phyloP scores from a whole-genome alignment of 2,797 vertebrate genomes.

The Meriones psammophilus region DNA sequence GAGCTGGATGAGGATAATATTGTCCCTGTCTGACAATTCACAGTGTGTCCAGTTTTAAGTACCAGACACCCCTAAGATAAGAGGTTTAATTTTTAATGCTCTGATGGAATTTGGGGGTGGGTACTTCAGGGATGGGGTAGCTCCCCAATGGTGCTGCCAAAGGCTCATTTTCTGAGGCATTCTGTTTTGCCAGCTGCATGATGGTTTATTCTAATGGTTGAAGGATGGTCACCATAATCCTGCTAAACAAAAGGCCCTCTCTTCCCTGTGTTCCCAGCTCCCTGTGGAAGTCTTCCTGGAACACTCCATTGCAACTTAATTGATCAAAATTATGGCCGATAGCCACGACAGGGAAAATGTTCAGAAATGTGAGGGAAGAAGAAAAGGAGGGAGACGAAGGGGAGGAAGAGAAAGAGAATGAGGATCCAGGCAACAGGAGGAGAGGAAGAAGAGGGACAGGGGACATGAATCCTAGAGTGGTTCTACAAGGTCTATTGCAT shows the following conservation, averaged over 20 bases:
- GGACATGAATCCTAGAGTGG: not conserved
- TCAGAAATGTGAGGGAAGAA: not conserved
- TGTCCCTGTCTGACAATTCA: not conserved
- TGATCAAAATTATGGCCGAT: not conserved
- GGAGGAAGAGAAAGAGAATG: not conserved
- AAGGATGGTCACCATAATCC: not conserved
- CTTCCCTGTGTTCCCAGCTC: not conserved
- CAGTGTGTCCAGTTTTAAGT: not conserved
- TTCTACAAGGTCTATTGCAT: not conserved
- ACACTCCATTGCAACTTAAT: not conserved
- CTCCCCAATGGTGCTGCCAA: not conserved
- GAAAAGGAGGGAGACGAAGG: rapidly evolving
- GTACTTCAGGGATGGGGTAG: not conserved
- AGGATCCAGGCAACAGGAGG: no score
- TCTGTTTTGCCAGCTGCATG: not conserved
- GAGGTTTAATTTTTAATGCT: not conserved
- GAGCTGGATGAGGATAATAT: not conserved
- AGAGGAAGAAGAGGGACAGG: not conserved
- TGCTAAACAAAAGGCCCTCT: not conserved
- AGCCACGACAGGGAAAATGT: not conserved
- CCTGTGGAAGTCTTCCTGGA: not conserved
- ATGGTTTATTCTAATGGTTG: not conserved
- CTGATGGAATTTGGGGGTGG: not conserved
- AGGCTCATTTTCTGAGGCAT: not conserved
- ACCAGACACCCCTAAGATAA: not conserved